phyloP scores from a whole-genome alignment of 1,140 invertebrate genomes.

The Zaprionus taronus region DNA sequence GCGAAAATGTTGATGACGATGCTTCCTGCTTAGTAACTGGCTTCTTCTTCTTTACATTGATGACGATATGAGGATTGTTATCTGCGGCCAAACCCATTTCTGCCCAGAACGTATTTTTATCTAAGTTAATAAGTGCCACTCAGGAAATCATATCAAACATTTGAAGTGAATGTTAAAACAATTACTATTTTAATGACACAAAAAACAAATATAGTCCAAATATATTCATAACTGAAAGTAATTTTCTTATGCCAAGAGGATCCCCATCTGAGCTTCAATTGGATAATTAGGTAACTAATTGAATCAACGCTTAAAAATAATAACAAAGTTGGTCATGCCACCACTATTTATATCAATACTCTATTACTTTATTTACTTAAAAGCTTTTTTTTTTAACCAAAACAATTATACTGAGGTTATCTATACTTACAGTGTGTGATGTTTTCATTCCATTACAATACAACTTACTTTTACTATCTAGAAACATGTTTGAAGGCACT shows the following conservation, averaged over 20 bases:
- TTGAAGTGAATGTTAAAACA: not conserved
- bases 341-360: too few relatives aligned
- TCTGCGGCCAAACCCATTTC: not conserved
- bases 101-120: not conserved
- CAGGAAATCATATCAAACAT: not conserved
- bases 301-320: too few relatives aligned
- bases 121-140: not conserved
- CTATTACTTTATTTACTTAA: too few relatives aligned
- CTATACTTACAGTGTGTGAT: too few relatives aligned
- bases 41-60: not conserved
- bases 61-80: not conserved
- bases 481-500: not conserved
- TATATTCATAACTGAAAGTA: not conserved
- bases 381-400: too few relatives aligned
- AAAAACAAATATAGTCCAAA: not conserved
- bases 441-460: too few relatives aligned
- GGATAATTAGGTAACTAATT: too few relatives aligned
- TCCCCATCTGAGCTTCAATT: too few relatives aligned
- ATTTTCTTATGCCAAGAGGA: too few relatives aligned
- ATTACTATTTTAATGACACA: not conserved
- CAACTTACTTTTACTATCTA: not conserved
- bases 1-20: too few relatives aligned
- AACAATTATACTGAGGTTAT: too few relatives aligned
- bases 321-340: too few relatives aligned
- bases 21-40: accelerated